Evolutionary conservation across 2,113 vertebrate genomes (phyloP).

Genomic region (Clarias batrachus): DNA sequence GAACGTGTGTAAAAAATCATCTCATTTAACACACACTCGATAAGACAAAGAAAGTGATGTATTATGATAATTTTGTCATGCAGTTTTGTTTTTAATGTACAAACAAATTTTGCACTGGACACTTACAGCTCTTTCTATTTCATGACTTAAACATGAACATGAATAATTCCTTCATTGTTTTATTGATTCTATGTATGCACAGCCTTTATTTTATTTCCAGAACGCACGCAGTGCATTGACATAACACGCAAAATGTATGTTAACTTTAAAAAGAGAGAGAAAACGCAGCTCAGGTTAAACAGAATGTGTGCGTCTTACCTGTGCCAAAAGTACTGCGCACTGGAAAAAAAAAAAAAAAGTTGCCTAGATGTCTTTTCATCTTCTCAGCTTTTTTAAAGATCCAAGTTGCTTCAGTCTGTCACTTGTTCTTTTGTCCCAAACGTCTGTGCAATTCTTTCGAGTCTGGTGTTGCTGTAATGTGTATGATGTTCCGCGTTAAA

Average conservation of each 20-base stretch:
- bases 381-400: neutral
- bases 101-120: no score
- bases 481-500: neutral
- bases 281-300: neutral
- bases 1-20: neutral
- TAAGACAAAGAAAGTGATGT: neutral
- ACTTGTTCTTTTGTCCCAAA: neutral
- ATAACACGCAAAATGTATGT: neutral
- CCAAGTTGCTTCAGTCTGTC: neutral
- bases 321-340: neutral
- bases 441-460: neutral
- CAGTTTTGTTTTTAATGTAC: no score
- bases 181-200: neutral
- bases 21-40: neutral
- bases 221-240: neutral
- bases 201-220: neutral
- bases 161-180: neutral
- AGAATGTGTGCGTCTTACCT: conserved; percentile 15
- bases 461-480: neutral
- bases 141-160: neutral
- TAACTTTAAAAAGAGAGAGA: no score
- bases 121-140: neutral
- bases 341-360: neutral
- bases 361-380: neutral
- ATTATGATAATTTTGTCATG: neutral